Conservation (phyloP, 2,888 invertebrate species). For the Meloe dianella region DNA sequence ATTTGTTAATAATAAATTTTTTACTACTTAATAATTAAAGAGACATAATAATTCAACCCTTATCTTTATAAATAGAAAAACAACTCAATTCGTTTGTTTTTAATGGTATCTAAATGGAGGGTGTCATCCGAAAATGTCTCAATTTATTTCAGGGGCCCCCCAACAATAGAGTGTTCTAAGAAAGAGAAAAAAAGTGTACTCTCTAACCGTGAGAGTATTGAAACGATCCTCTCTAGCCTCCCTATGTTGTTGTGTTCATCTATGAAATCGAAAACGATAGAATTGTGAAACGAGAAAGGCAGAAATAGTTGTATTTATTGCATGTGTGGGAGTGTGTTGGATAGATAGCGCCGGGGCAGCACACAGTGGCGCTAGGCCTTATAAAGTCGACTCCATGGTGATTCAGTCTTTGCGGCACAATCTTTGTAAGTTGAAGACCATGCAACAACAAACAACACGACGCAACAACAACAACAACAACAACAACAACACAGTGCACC, state of each 20-base stretch:
- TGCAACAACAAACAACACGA: conserved; percentile 39
- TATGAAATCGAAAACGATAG: neutral
- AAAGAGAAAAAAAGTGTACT: neutral
- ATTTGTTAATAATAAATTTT: neutral
- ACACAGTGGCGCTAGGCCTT: conserved; percentile 51
- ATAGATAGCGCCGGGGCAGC: conserved; percentile 37
- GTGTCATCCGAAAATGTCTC: neutral
- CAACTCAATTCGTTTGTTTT: neutral
- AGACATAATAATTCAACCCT: neutral
- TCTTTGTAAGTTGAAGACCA: conserved; percentile 43
- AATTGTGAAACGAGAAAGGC: neutral
- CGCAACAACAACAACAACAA: no score
- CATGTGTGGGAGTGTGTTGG: conserved; percentile 15
- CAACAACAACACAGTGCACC: no score
- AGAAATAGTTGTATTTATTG: neutral
- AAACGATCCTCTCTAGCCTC: neutral
- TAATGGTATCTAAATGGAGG: neutral
- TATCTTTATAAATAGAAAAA: neutral
- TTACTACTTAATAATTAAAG: neutral
- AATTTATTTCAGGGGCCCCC: neutral
- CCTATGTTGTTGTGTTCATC: no score
- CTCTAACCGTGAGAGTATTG: neutral
- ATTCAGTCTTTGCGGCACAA: conserved; percentile 45
- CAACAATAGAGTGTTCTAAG: neutral
- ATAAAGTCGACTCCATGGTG: conserved; percentile 48